Percentiles rank a stretch among this genome's conserved stretches.
phyloP scores from a whole-genome alignment of 2,888 invertebrate genomes.

The Sphecodes monilicornis region DNA sequence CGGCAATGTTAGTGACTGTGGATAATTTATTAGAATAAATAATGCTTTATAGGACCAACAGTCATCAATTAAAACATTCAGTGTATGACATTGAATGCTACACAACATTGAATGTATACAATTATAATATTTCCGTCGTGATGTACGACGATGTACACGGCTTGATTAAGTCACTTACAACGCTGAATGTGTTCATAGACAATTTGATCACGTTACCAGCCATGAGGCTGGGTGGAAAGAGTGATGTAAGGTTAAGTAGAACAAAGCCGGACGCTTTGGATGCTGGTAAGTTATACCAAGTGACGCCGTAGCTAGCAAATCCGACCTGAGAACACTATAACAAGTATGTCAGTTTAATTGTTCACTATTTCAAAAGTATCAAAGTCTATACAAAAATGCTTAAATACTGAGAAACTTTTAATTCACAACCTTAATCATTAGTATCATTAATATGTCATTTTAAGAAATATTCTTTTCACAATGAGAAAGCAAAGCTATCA shows the following conservation, averaged over 20 bases:
- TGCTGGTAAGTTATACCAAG: neutral
- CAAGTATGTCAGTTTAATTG: neutral
- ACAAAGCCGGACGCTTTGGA: neutral
- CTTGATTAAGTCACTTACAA: neutral
- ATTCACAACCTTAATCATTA: too few relatives aligned
- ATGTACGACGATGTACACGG: neutral
- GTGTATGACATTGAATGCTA: too few relatives aligned
- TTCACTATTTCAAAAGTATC: neutral
- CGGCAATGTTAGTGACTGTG: neutral
- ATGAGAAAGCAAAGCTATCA: neutral
- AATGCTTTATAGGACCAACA: neutral
- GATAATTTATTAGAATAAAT: neutral
- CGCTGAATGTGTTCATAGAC: conserved; percentile 3
- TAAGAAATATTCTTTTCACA: neutral
- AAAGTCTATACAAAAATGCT: too few relatives aligned
- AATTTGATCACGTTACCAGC: neutral
- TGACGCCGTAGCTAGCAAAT: neutral
- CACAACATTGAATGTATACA: neutral
- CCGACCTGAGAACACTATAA: neutral
- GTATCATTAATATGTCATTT: neutral
- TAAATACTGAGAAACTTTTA: too few relatives aligned
- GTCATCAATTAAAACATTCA: neutral
- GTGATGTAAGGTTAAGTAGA: neutral
- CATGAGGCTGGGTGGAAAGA: neutral
- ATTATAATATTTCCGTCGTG: neutral